Evolutionary conservation across 1,140 invertebrate genomes (phyloP), one percentile per base, ranked within the genome.

Genomic region (Lepidurus couesii): DNA sequence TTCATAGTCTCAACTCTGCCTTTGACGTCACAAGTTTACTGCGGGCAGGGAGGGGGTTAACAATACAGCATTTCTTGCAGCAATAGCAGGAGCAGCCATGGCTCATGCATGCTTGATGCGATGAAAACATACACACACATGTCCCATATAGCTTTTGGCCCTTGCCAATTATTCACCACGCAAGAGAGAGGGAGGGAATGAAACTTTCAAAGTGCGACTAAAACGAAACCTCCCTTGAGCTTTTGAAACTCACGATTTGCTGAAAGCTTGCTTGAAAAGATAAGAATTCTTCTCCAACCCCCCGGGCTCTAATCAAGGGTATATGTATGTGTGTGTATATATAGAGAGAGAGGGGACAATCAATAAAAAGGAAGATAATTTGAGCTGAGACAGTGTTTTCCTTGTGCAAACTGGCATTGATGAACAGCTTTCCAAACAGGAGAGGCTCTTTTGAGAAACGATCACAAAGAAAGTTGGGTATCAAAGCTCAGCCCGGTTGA

Each of bases 331-430:
- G 21, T 21, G 21, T 21, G 21, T 21, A 1, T 13, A 10, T 21
- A 21, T 13, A 21, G 4, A 65, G 4, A 65, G 0, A 65, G 21
- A n/a, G 53, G 16, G 53, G 8, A 65, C 53, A 65, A 65, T 65
- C 53, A 65, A 65, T 65, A 65, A 21, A 53, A 16, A 21, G 53
- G 53, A 65, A 21, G 53, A 65, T 65, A 65, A 65, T 65, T 65
- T 65, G 53, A 7, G 53, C 53, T 65, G 53, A 65, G 53, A 10
- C 21, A 65, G 53, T 65, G 53, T 65, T 65, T 65, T 65, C 53
- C 53, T 65, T 65, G 53, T 21, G 13, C 53, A 65, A 21, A 21
- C 21, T 65, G 53, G 21, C 53, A 21, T 65, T 65, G 53, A 65
- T 65, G 53, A 65, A 65, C 53, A 10, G 53, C 53, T 65, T 65